Evolutionary conservation across 2,888 invertebrate species (phyloP).

Genomic region (Eilema caniola): DNA sequence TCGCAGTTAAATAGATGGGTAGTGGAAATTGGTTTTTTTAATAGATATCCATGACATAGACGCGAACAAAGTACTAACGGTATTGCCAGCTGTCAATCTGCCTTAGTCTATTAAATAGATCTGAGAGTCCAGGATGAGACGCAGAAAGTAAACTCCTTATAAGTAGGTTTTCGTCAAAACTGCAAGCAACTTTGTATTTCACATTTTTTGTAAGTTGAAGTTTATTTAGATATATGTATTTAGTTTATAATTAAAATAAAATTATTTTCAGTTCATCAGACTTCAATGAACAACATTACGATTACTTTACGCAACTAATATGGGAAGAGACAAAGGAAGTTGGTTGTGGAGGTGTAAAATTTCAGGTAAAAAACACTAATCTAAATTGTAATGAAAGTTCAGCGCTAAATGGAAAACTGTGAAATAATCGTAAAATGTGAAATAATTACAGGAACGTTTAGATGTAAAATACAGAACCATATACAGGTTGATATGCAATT

Average conservation of each 20-base stretch:
- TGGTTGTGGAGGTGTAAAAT: slow-evolving; percentile 78
- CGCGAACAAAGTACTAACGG: too few relatives aligned
- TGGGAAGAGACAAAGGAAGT: slow-evolving; percentile 74
- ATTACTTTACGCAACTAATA: slow-evolving; percentile 78
- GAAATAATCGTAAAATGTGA: background rate
- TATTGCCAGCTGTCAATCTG: too few relatives aligned
- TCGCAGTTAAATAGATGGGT: too few relatives aligned
- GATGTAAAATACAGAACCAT: slow-evolving; percentile 64
- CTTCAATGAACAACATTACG: slow-evolving; percentile 63
- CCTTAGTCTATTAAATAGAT: too few relatives aligned
- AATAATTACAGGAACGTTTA: slow-evolving; percentile 58
- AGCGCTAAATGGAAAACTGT: background rate
- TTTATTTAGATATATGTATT: background rate
- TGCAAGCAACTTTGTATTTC: too few relatives aligned
- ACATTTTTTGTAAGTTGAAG: background rate
- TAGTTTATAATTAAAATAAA: background rate
- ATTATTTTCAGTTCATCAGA: slow-evolving; percentile 60
- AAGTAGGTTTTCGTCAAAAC: too few relatives aligned
- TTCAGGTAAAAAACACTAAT: slow-evolving; percentile 60
- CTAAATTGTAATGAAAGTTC: background rate
- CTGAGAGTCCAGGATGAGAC: too few relatives aligned
- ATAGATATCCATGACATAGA: too few relatives aligned
- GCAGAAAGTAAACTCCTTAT: too few relatives aligned
- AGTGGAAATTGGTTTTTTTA: too few relatives aligned
- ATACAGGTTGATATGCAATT: slow-evolving; percentile 78